Base-by-base conservation (phyloP, 2,797 vertebrate genomes). In the Cichlasoma orientale region DNA sequence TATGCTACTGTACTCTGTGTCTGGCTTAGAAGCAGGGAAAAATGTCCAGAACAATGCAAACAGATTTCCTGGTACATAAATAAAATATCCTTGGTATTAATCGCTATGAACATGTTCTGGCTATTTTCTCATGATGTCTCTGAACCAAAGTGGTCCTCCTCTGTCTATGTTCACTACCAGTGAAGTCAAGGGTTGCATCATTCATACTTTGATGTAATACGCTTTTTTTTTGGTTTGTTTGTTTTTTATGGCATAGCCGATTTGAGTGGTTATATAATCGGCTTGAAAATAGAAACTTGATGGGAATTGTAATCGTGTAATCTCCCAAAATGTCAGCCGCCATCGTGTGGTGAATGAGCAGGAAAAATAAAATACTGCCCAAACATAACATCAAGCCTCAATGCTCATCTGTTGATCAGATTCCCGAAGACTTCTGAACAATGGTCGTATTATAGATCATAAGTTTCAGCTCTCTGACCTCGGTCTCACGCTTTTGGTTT, bases 41-140 rank as follows among this genome's bases (percentile, higher is more conserved):
- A 87, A 91, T 86, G 87, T 93, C 85, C 74, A 86, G 87, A 91
- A 90, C 92, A 93, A 94, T 92, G 92, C 93, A 94, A 94, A 92
- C 84, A 79, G 66, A 87, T 89, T 86, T 90, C 87, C 84, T 94
- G 91, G 88, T 92, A 92, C 88, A 91, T 90, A 84, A 94, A 94
- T 94, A 93, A 94, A 95, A 76, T 82, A 83, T 89, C 79, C 86
- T 90, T 89, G 84, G 84, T 90, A 90, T 89, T 88, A 90, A 86
- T 90, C 81, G 68, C 75, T 47, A 70, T 12, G 14, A 69, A 47
- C 11, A 41, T 21, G 23, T 75, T 81, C 18, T 85, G 61, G 11
- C 19, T 36, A 0, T 80, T 83, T 85, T 78, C 16, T 78, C 38
- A 2, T 14, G 19, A 5, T 68, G 7, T 58, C 19, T 56, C n/a